Evolutionary conservation across 2,113 vertebrate species (phyloP), one percentile per base, ranked within the genome.

Genomic region (Megalops atlanticus): DNA sequence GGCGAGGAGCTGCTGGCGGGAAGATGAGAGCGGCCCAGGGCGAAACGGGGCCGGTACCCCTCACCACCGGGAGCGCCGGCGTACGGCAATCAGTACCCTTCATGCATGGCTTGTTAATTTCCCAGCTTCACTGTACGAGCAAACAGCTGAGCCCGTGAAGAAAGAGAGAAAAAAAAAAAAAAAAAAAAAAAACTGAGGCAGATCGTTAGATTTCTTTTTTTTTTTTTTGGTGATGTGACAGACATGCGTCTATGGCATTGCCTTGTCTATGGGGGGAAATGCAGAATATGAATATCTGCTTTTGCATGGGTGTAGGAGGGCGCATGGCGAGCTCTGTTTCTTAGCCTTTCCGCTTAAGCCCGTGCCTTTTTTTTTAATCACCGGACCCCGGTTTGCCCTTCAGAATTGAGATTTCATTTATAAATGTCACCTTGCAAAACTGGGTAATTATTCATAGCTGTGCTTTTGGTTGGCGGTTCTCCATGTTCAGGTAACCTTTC

Each of bases 361-460:
- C 69, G 16, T 35, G 31, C n/a, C n/a, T n/a, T n/a, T n/a, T n/a
- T 90, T 73, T 84, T 86, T 85, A 84, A 86, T 69, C 47, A 84
- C 41, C 38, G 21, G 38, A 71, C 76, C 77, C 47, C 38, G 64
- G 77, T 84, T 82, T 77, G 86, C 81, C 52, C 70, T 83, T 88
- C 69, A 77, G 35, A 82, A 77, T 79, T 80, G 75, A 72, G n/a
- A 81, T 84, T 84, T 73, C 45, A 87, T 83, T 76, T 78, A 41
- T 41, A 82, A 85, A 86, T 85, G 85, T 89, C 89, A 85, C 58
- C 47, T 84, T 83, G 52, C 79, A 83, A 80, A 78, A 70, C 79
- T 69, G 18, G 74, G 82, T 10, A 39, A 88, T 92, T 88, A 90
- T 86, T 91, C 89, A 90, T 74, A 76, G 70, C 74, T 41, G 64